Percentiles rank a stretch among this genome's conserved stretches.
Evolutionary conservation across 1,140 invertebrate genomes (phyloP).

Genomic region (Neodiprion pinetum): DNA sequence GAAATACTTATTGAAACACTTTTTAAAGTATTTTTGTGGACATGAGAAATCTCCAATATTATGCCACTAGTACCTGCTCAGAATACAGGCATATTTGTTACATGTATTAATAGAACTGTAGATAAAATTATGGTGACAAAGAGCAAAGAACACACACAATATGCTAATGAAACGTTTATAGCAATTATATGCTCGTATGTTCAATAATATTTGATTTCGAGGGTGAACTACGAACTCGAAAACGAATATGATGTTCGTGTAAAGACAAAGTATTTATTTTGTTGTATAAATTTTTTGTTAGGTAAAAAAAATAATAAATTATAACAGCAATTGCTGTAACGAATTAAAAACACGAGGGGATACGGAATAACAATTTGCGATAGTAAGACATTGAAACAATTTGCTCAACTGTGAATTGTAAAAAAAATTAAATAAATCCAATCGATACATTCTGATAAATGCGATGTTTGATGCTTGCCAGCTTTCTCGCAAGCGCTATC

Average conservation of each 20-base stretch:
- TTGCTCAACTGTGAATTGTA: too few relatives aligned
- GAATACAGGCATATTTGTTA: constrained; percentile 11
- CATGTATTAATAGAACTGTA: neutral
- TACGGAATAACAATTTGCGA: constrained; percentile 3
- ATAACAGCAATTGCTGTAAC: neutral
- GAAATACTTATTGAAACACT: neutral
- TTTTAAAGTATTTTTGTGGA: too few relatives aligned
- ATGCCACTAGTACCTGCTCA: neutral
- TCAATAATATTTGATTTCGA: too few relatives aligned
- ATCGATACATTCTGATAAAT: too few relatives aligned
- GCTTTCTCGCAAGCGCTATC: constrained; percentile 34
- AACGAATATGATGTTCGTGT: too few relatives aligned
- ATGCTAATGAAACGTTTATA: constrained; percentile 1
- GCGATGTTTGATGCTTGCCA: too few relatives aligned
- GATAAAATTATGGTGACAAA: neutral
- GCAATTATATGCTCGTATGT: too few relatives aligned
- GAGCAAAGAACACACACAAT: neutral
- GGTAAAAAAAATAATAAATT: constrained; percentile 14
- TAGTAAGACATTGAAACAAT: too few relatives aligned
- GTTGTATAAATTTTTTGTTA: constrained; percentile 23
- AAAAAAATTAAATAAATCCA: too few relatives aligned
- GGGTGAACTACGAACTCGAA: too few relatives aligned
- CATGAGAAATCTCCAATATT: neutral
- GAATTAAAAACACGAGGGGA: constrained; percentile 2
- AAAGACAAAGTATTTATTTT: constrained; percentile 9